These are phyloP conservation scores for Diploscapter pachys DNA, from an alignment of 1,140 invertebrate species.

Conservation along the genomic window DNA sequence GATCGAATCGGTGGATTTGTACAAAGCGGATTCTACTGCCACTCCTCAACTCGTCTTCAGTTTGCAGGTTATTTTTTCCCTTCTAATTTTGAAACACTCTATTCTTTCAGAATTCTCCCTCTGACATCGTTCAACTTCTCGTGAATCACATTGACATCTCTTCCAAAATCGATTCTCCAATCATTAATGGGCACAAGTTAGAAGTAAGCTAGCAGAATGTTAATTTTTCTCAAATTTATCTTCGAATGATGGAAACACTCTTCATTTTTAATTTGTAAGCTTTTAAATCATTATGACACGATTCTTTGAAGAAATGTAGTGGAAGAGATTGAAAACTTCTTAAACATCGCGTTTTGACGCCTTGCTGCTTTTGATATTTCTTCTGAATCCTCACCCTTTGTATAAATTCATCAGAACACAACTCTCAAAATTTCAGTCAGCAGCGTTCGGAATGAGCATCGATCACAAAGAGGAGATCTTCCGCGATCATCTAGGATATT, in stretches of 20 bases:
- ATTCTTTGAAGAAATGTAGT: neutral
- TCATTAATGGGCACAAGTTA: conserved; percentile 26
- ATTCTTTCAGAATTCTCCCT: conserved; percentile 4
- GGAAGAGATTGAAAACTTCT: conserved; percentile 12
- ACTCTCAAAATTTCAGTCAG: conserved; percentile 14
- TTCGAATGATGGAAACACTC: too few relatives aligned
- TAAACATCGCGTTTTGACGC: neutral
- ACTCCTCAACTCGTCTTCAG: neutral
- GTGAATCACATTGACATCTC: neutral
- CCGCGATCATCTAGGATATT: conserved; percentile 33
- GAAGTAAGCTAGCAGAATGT: neutral
- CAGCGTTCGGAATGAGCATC: conserved; percentile 42
- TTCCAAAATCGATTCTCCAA: neutral
- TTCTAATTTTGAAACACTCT: neutral
- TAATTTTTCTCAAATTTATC: too few relatives aligned
- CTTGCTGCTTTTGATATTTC: too few relatives aligned
- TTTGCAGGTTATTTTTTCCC: neutral
- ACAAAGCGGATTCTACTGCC: conserved; percentile 22
- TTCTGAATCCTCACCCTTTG: too few relatives aligned
- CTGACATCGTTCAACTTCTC: neutral
- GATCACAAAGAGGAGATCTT: conserved; percentile 53
- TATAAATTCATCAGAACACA: too few relatives aligned
- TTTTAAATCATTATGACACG: too few relatives aligned
- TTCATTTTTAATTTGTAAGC: too few relatives aligned
- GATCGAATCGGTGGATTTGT: conserved; percentile 24